Base-by-base conservation (phyloP, 2,888 invertebrate genomes). In the Calameuta pallipes region DNA sequence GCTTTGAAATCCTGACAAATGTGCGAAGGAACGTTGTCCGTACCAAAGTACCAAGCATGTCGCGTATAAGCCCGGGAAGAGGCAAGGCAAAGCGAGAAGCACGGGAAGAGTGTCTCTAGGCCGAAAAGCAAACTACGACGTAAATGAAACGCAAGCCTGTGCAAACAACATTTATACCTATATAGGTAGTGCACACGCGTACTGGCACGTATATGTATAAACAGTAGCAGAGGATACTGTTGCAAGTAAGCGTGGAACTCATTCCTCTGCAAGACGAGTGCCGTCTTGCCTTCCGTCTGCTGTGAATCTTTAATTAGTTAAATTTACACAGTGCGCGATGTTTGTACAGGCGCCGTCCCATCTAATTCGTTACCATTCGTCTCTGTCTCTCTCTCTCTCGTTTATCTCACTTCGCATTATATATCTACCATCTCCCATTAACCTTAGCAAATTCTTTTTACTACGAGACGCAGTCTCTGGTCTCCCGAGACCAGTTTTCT, bases 1-100 rank as follows among this genome's bases (percentile, higher is more conserved):
- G 92, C 93, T 93, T 92, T 93, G 94, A 89, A 94, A 94, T 94
- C 94, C 94, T 94, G 94, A 94, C 93, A 94, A 93, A 94, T 94
- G 93, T 91, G 88, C 90, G 88, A 88, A 87, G 88, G 89, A 91
- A 86, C 81, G 83, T 80, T 82, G 83, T 80, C 82, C 81, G 69
- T 79, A 36, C 36, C 75, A 34, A 70, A 75, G 56, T 77, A 69
- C 37, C 70, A 71, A 71, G 31, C 33, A 71, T 33, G 71, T 23
- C 71, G 33, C 33, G 31, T 9, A 9, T 34, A 33, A 34, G 71
- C 31, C 71, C 71, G 13, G 71, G 3, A 31, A 56, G 71, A 34
- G 71, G 71, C 31, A 34, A 56, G 56, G 56, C 33, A 23, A 33
- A 71, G 71, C 30, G 80, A 80, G 82, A 82, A 78, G 77, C 78